A percentile compares a stretch with the other conserved stretches of the same genome.
Evolutionary conservation across 30 jellyfish, hydroid and myxozoan genomes (phyloP).

Genomic region (Catostylus mosaicus): DNA sequence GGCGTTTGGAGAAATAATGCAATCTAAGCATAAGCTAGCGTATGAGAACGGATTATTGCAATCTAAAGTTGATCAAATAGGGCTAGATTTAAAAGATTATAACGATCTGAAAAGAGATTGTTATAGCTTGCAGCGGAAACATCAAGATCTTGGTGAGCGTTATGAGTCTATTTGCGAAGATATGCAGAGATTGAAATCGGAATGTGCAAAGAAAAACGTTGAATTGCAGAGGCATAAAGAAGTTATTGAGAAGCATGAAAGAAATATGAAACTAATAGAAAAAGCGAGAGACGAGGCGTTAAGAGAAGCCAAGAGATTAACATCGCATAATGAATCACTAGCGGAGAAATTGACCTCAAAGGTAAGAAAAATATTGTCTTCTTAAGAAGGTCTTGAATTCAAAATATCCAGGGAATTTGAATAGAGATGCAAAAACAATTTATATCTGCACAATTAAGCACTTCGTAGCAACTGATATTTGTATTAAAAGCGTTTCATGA

Average conservation of each 20-base stretch:
- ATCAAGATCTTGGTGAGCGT: constrained; percentile 6
- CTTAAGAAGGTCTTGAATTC: too few species aligned
- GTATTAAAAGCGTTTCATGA: too few species aligned
- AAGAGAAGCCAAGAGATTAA: constrained; percentile 25
- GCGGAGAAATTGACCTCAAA: constrained; percentile 21
- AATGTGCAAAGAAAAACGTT: neutral
- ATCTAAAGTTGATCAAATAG: constrained; percentile 61
- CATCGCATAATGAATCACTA: constrained; percentile 11
- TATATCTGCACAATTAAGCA: too few species aligned
- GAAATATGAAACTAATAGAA: neutral
- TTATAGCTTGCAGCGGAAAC: constrained; percentile 7
- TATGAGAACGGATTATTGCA: constrained; percentile 80
- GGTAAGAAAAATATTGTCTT: too few species aligned
- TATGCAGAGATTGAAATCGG: neutral
- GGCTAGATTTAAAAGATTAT: constrained; percentile 4
- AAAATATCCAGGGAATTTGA: too few species aligned
- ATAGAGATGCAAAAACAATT: too few species aligned
- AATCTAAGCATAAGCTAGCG: constrained; percentile 67
- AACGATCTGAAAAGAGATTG: constrained; percentile 13
- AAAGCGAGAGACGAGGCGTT: constrained; percentile 38
- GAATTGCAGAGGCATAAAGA: neutral
- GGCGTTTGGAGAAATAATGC: constrained; percentile 56
- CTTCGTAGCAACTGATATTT: too few species aligned
- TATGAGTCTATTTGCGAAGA: constrained; percentile 14
- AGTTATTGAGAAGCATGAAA: neutral